Conservation (phyloP, 2,113 vertebrate genomes). For the Sporophila hypoxantha region DNA sequence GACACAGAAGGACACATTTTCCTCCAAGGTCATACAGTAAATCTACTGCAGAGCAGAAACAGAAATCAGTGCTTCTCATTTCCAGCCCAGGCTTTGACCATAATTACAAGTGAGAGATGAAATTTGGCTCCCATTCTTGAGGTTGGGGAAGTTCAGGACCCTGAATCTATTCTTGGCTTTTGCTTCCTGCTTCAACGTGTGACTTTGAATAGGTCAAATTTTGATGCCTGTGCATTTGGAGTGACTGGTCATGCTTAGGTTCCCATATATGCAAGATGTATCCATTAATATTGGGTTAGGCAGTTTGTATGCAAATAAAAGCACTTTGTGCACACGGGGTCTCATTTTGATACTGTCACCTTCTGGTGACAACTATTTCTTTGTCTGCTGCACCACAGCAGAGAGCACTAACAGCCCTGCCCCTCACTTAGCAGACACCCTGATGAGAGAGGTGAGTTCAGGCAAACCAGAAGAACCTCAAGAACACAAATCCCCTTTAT, state of each 20-base stretch:
- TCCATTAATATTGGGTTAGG: not conserved
- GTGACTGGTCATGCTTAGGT: not conserved
- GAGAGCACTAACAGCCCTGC: not conserved
- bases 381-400: not conserved
- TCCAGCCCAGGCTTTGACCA: constrained; percentile 35
- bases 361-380: not conserved
- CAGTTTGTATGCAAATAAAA: not conserved
- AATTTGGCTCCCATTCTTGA: constrained; percentile 22
- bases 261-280: not conserved
- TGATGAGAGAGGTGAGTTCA: not conserved
- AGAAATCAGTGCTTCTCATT: constrained; percentile 41
- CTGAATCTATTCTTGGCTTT: constrained; percentile 49
- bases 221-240: constrained; percentile 3
- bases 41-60: not conserved
- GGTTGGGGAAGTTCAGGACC: constrained; percentile 47
- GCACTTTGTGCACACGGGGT: not conserved
- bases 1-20: not conserved
- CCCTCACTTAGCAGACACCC: not conserved
- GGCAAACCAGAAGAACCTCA: not conserved
- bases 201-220: constrained; percentile 42
- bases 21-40: constrained; percentile 15
- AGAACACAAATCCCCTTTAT: not conserved
- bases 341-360: not conserved
- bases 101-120: constrained; percentile 50
- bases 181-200: not conserved